Conservation (phyloP, 2,888 invertebrate genomes). For the Lamproptera curius region DNA sequence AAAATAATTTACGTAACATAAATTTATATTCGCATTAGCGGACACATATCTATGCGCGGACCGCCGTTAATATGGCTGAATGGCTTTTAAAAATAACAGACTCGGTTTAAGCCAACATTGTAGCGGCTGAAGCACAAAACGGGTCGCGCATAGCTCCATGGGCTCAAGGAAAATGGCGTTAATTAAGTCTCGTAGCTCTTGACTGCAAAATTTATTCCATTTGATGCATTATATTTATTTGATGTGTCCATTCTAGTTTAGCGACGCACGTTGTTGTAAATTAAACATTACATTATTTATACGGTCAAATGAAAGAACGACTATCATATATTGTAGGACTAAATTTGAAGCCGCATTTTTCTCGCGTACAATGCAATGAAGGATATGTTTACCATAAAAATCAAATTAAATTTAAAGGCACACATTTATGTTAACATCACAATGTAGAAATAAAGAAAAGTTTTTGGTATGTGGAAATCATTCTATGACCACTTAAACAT, state of each 20-base stretch:
- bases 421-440: too few relatives aligned
- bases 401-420: too few relatives aligned
- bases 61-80: constrained; percentile 7
- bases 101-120: constrained; percentile 16
- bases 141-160: constrained; percentile 7
- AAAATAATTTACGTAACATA: constrained; percentile 12
- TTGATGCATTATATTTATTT: constrained; percentile 16
- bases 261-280: constrained; percentile 6
- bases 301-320: constrained; percentile 5
- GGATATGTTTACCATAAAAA: too few relatives aligned
- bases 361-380: too few relatives aligned
- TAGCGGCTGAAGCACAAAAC: constrained; percentile 17
- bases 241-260: constrained; percentile 13
- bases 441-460: too few relatives aligned
- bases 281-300: constrained; percentile 10
- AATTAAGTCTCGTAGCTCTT: constrained; percentile 16
- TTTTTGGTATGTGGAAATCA: too few relatives aligned
- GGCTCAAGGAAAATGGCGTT: constrained; percentile 14
- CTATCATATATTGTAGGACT: too few relatives aligned
- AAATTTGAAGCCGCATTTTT: too few relatives aligned
- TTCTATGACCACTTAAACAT: too few relatives aligned
- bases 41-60: constrained; percentile 4
- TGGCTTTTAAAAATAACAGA: constrained; percentile 15
- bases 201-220: constrained; percentile 18
- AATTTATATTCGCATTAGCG: constrained; percentile 15